These are phyloP conservation scores for Athrips mouffetella DNA, from an alignment of 2,888 invertebrate genomes.

Conservation along the genomic window DNA sequence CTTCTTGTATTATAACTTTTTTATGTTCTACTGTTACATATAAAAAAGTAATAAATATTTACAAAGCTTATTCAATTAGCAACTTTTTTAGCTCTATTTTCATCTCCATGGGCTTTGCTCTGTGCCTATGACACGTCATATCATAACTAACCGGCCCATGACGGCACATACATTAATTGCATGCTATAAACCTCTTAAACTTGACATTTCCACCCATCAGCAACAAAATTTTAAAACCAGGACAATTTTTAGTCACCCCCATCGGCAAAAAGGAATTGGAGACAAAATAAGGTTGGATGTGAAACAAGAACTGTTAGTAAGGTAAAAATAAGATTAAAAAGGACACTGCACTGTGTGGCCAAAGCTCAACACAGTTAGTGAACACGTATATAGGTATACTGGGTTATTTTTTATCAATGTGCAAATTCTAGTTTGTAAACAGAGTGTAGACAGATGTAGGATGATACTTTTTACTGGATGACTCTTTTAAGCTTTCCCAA, in stretches of 20 bases:
- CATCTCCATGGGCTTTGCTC: too few relatives aligned
- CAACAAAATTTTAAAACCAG: constrained; percentile 57
- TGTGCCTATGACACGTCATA: too few relatives aligned
- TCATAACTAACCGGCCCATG: background rate
- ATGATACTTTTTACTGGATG: too few relatives aligned
- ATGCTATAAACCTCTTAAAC: background rate
- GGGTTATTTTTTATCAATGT: too few relatives aligned
- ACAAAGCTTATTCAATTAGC: too few relatives aligned
- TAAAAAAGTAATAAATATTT: too few relatives aligned
- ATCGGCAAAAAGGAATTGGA: constrained; percentile 73
- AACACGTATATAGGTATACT: constrained; percentile 27
- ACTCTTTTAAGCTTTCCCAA: too few relatives aligned
- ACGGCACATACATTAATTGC: background rate
- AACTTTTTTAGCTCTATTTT: too few relatives aligned
- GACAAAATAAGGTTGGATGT: constrained; percentile 74
- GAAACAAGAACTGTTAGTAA: constrained; percentile 71
- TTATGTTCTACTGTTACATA: too few relatives aligned
- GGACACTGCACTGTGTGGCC: constrained; percentile 62
- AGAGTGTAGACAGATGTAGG: too few relatives aligned
- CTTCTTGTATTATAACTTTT: too few relatives aligned
- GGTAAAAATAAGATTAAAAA: constrained; percentile 59
- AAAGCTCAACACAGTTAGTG: constrained; percentile 42
- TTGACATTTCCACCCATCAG: background rate
- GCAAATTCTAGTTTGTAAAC: constrained; percentile 9
- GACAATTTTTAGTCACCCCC: constrained; percentile 72